Percentiles rank a stretch among this genome's conserved stretches.
Conservation (phyloP, 2,888 invertebrate genomes). For the Drosophila cognata region DNA sequence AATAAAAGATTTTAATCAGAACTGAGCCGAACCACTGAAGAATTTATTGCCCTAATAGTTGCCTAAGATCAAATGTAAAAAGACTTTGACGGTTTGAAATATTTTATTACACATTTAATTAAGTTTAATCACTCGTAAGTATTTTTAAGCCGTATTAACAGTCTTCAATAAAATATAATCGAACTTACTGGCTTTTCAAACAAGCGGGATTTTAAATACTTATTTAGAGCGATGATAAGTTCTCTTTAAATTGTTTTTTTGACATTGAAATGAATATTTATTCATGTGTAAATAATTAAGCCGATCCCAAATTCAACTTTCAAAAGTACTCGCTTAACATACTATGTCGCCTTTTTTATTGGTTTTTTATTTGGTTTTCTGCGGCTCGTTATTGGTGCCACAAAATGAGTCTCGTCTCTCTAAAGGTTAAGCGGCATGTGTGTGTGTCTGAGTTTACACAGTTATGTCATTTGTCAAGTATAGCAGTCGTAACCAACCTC, state of each 20-base stretch:
- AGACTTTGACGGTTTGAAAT: background rate
- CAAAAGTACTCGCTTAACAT: background rate
- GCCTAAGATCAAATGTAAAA: background rate
- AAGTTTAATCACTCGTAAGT: background rate
- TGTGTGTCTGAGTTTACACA: conserved; percentile 19
- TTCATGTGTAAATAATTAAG: background rate
- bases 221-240: conserved; percentile 3
- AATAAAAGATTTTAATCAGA: background rate
- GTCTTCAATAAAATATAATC: background rate
- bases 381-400: conserved; percentile 14
- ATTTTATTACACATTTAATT: background rate
- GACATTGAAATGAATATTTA: background rate
- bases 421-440: conserved; percentile 1
- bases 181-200: background rate
- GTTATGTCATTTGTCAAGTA: conserved; percentile 60
- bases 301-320: background rate
- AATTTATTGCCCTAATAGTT: background rate
- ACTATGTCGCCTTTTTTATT: conserved; percentile 13
- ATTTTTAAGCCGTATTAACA: background rate
- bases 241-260: background rate
- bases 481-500: conserved; percentile 5
- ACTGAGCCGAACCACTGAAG: background rate
- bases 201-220: background rate
- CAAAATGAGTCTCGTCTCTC: conserved; percentile 20
- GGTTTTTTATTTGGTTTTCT: conserved; percentile 19